Evolutionary conservation across 2,888 invertebrate genomes (phyloP).

Genomic region (Fabriciana adippe): DNA sequence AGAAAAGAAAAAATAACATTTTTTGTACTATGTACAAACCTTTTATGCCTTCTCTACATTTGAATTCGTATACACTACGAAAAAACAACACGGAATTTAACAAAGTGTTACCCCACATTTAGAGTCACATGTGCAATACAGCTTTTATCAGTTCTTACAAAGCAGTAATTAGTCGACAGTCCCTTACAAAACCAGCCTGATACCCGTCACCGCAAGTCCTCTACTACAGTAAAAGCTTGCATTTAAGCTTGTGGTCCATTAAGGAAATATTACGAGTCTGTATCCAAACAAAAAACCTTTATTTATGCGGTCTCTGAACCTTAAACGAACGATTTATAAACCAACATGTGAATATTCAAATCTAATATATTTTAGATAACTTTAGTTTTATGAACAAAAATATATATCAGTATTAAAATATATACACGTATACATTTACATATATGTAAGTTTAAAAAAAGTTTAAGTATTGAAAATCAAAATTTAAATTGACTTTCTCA

Average conservation of each 20-base stretch:
- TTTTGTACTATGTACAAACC: background rate
- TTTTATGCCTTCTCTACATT: constrained; percentile 1
- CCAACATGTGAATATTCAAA: too few species aligned
- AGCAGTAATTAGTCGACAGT: constrained; percentile 28
- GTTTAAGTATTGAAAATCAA: too few species aligned
- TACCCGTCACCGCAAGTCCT: constrained; percentile 21
- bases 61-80: background rate
- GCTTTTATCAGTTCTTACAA: constrained; percentile 28
- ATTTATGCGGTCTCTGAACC: too few species aligned
- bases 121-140: constrained; percentile 10
- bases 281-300: background rate
- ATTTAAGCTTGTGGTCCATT: constrained; percentile 17
- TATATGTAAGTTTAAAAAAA: too few species aligned
- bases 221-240: constrained; percentile 22
- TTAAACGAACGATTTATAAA: too few species aligned
- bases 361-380: too few species aligned
- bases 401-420: too few species aligned
- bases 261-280: background rate
- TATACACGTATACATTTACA: too few species aligned
- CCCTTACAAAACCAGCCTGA: constrained; percentile 22
- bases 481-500: too few species aligned
- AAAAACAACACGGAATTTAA: constrained; percentile 12
- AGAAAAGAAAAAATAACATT: background rate
- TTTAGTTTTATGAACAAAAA: too few species aligned
- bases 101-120: constrained; percentile 17